Conservation (phyloP, 2,113 vertebrate genomes). For the Siniperca chuatsi region DNA sequence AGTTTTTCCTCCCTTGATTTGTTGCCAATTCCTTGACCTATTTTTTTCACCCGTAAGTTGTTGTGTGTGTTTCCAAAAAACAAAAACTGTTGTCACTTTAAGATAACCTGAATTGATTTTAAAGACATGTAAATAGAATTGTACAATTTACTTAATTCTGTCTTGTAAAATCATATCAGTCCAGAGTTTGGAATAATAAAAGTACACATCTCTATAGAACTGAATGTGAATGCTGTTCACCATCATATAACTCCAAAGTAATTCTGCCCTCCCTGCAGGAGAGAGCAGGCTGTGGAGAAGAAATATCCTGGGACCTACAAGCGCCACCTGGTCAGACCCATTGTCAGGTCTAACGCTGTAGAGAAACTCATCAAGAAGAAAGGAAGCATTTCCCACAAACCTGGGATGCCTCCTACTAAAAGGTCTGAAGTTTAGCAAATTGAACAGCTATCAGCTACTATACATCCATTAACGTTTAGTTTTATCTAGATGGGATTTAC, state of each 20-base stretch:
- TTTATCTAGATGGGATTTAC: not conserved
- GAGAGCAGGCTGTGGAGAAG: constrained; percentile 98
- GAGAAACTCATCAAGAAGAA: constrained; percentile 98
- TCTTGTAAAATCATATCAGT: not conserved
- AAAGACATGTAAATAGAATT: not conserved
- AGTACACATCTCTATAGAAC: not conserved
- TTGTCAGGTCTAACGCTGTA: constrained; percentile 94
- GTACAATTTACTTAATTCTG: not conserved
- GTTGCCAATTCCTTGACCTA: not conserved
- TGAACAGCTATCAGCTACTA: not conserved
- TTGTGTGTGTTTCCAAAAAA: not conserved
- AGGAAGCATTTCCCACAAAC: constrained; percentile 89
- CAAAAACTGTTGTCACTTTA: not conserved
- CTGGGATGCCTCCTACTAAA: constrained; percentile 89
- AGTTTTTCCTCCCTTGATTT: not conserved
- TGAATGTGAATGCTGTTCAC: not conserved
- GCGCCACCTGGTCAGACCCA: constrained; percentile 93
- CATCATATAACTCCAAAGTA: not conserved
- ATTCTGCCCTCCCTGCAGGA: constrained; percentile 79
- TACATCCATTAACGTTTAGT: not conserved
- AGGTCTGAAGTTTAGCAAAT: constrained; percentile 81
- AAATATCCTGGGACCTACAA: constrained; percentile 98
- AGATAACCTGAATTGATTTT: not conserved
- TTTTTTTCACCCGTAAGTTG: not conserved
- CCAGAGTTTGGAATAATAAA: not conserved